Evolutionary conservation across 2,113 vertebrate genomes (phyloP).

Genomic region (Tinamus guttatus): DNA sequence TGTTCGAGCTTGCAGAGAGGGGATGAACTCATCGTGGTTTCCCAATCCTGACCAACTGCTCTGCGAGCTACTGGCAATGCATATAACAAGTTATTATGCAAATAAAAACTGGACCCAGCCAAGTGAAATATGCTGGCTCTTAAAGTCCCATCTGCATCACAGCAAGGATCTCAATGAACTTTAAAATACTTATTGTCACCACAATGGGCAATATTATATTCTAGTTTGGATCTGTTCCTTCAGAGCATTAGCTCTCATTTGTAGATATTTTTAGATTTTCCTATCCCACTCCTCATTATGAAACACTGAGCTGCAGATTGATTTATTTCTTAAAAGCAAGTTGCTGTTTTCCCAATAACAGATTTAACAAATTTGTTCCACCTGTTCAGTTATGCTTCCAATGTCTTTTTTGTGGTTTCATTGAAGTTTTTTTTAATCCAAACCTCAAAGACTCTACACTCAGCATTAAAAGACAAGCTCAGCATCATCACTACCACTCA

Average conservation of each 20-base stretch:
- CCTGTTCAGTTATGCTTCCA: slow-evolving; percentile 69
- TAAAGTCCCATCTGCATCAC: slow-evolving; percentile 56
- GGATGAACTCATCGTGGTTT: slow-evolving; percentile 62
- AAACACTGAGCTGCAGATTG: slow-evolving; percentile 69
- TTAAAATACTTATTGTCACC: slow-evolving; percentile 67
- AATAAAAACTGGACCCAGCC: slow-evolving; percentile 54
- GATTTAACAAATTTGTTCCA: slow-evolving; percentile 79
- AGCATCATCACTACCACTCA: slow-evolving; percentile 68
- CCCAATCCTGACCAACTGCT: slow-evolving; percentile 48
- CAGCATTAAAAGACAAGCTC: slow-evolving; percentile 70
- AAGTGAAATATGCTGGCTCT: slow-evolving; percentile 57
- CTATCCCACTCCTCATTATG: slow-evolving; percentile 61
- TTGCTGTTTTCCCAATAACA: slow-evolving; percentile 76
- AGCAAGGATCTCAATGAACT: slow-evolving; percentile 62
- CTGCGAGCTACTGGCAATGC: slow-evolving; percentile 63
- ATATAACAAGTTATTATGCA: slow-evolving; percentile 65
- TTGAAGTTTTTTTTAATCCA: slow-evolving; percentile 71
- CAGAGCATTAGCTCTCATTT: slow-evolving; percentile 47
- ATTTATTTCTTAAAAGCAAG: slow-evolving; percentile 77
- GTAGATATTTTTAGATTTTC: slow-evolving; percentile 68
- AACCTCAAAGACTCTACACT: slow-evolving; percentile 72
- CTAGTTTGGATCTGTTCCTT: slow-evolving; percentile 62
- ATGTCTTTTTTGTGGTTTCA: slow-evolving; percentile 77
- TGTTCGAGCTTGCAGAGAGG: slow-evolving; percentile 36
- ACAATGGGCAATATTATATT: slow-evolving; percentile 64